A percentile compares a stretch with the other conserved stretches of the same genome.
Conservation (phyloP, 2,113 vertebrate genomes). For the Illadopsis cleaveri region DNA sequence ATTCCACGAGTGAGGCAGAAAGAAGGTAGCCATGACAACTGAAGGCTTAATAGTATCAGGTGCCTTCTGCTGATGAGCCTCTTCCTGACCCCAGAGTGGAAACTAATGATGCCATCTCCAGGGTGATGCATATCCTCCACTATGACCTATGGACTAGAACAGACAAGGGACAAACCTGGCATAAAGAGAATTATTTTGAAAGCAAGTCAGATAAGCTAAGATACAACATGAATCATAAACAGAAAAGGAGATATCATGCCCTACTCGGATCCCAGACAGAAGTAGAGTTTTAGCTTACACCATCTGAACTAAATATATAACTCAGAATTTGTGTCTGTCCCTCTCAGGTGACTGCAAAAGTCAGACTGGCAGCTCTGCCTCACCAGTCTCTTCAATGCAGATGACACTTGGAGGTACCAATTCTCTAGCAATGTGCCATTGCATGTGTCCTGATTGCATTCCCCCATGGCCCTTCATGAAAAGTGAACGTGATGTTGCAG, state of each 20-base stretch:
- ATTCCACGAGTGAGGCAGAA: not conserved
- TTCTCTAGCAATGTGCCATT: not conserved
- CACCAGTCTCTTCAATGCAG: not conserved
- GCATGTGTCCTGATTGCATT: not conserved
- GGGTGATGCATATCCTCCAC: constrained; percentile 1
- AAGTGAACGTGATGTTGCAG: not conserved
- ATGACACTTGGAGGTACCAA: not conserved
- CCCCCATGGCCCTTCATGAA: not conserved
- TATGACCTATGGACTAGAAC: not conserved
- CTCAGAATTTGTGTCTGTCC: not conserved
- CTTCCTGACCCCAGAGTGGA: not conserved
- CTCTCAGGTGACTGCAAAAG: not conserved
- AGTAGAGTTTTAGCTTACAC: not conserved
- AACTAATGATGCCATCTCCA: constrained; percentile 42
- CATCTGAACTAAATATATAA: not conserved
- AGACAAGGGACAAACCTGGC: not conserved
- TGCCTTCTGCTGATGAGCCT: constrained; percentile 38
- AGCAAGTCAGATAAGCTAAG: not conserved
- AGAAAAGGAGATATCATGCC: not conserved
- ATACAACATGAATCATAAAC: not conserved
- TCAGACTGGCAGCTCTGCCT: not conserved
- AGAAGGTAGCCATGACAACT: constrained; percentile 60
- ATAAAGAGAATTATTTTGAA: constrained; percentile 6
- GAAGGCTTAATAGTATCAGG: constrained; percentile 45
- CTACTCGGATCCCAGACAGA: not conserved